A percentile compares a stretch with the other conserved stretches of the same genome.
Evolutionary conservation across 2,113 vertebrate species (phyloP).

Genomic region (Albula glossodonta): DNA sequence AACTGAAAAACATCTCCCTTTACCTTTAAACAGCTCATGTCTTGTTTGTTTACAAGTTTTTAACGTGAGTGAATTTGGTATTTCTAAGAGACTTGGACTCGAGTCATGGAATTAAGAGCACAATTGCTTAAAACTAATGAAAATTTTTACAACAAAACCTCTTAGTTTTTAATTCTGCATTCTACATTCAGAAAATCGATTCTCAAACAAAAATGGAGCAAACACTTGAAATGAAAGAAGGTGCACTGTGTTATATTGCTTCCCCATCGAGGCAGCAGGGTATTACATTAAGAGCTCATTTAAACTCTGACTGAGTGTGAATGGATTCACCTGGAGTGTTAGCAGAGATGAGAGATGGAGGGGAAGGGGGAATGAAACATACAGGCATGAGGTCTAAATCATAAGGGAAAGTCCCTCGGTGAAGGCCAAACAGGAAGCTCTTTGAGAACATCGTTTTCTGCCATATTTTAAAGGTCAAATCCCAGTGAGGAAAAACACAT

Average conservation of each 20-base stretch:
- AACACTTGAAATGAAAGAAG: conserved; percentile 21
- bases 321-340: conserved; percentile 45
- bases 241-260: conserved; percentile 63
- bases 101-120: too few relatives aligned
- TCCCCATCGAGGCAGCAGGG: conserved; percentile 59
- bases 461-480: conserved; percentile 64
- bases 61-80: too few relatives aligned
- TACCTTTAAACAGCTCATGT: too few relatives aligned
- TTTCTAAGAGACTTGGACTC: too few relatives aligned
- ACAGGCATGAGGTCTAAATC: conserved; percentile 10
- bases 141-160: conserved; percentile 55
- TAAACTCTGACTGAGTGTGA: conserved; percentile 47
- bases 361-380: not conserved
- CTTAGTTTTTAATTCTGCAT: conserved; percentile 64
- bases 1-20: too few relatives aligned
- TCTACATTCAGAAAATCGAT: conserved; percentile 63
- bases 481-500: conserved; percentile 46
- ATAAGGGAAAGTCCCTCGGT: conserved; percentile 5
- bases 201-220: conserved; percentile 36
- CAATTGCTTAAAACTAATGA: not conserved
- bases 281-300: conserved; percentile 64
- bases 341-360: not conserved
- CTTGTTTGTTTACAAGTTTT: too few relatives aligned
- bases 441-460: conserved; percentile 38
- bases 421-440: conserved; percentile 8